Percentiles rank a stretch among this genome's conserved stretches.
These are phyloP conservation scores for Furnarius figulus DNA, from an alignment of 2,113 vertebrate species.

Conservation along the genomic window DNA sequence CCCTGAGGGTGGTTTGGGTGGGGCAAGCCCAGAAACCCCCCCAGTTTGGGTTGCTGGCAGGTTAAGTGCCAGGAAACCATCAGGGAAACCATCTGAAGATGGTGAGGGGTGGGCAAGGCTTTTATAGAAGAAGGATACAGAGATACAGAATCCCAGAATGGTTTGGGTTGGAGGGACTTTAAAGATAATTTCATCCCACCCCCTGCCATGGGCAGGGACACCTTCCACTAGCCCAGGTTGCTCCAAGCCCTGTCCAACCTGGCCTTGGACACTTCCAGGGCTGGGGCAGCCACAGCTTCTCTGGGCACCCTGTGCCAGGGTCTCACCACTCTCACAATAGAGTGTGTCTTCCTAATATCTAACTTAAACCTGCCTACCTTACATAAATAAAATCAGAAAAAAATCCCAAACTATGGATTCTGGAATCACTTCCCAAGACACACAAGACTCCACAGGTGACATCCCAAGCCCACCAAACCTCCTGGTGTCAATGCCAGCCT, in stretches of 20 bases:
- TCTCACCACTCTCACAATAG: background rate
- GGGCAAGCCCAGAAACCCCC: background rate
- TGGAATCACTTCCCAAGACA: accelerated
- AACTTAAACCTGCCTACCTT: background rate
- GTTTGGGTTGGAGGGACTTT: background rate
- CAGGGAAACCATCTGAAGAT: background rate
- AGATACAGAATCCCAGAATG: background rate
- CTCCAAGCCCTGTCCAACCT: background rate
- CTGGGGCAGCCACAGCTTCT: background rate
- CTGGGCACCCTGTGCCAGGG: background rate
- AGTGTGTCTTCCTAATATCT: background rate
- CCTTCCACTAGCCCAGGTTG: background rate
- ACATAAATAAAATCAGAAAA: background rate
- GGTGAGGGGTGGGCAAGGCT: background rate
- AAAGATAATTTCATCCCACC: background rate
- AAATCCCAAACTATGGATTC: too few relatives aligned
- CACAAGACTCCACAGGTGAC: accelerated
- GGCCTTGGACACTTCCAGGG: background rate
- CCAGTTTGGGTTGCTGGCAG: background rate
- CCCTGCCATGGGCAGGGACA: background rate
- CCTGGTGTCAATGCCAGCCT: accelerated
- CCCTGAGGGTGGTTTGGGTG: background rate
- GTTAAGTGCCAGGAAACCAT: background rate
- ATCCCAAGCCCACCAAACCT: background rate
- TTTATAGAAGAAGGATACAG: too few relatives aligned